Evolutionary conservation across 2,797 vertebrate species (phyloP), one percentile per base, ranked within the genome.

Genomic region (Chaunax sp.): DNA sequence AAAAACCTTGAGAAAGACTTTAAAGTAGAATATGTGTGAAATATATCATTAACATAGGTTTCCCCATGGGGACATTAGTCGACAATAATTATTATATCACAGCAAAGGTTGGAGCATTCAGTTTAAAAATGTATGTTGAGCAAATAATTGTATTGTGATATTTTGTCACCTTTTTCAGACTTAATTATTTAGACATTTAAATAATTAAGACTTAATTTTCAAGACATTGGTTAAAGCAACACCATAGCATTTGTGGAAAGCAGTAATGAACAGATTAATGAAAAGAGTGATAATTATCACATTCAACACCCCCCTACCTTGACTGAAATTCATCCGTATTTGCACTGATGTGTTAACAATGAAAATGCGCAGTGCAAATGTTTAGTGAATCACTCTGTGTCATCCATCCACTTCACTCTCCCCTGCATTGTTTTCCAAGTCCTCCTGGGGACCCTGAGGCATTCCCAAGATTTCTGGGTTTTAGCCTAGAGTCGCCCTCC

Each of bases 211-310:
- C n/a, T n/a, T n/a, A n/a, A n/a, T 61, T 53, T 38, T 41, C 33
- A 20, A 52, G 43, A 55, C 64, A 63, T 35, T 22, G 60, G 54
- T 19, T 25, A 53, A 72, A 63, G n/a, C 35, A 75, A 44, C 72
- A 46, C 14, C 33, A 41, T 54, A 54, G 9, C 28, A 77, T 71
- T 66, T 55, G 46, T 40, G 3, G 5, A 58, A 60, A 40, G 14
- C 61, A n/a, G 16, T 75, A 44, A 80, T 81, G 58, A 69, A 58
- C 22, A 55, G 53, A 50, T 78, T 67, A 80, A 84, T 79, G 45
- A 74, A 76, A 14, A 53, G 23, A 52, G 33, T 14, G 53, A 11
- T 69, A 81, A 79, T 82, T 80, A 65, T 55, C 35, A 47, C 30
- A 26, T 72, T 15, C 53, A 67, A 76, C 66, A 69, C 51, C 40